Percentiles rank a stretch among this genome's conserved stretches.
phyloP scores from a whole-genome alignment of 2,113 vertebrate species.

The Polyodon spathula region DNA sequence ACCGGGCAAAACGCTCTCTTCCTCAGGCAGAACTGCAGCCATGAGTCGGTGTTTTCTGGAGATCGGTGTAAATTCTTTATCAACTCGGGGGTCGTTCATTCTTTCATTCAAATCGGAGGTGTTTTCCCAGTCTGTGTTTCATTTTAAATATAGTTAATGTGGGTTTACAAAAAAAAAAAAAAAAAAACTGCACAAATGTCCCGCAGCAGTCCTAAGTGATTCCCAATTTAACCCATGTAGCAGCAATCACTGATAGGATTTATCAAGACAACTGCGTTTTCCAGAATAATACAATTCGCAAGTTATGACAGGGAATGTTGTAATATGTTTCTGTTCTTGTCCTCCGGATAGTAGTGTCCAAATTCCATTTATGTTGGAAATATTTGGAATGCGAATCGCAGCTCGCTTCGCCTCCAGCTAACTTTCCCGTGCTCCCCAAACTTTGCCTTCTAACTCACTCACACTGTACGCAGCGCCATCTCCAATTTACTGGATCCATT shows the following conservation, averaged over 20 bases:
- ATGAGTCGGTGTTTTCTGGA: slow-evolving; percentile 83
- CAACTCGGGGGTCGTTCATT: slow-evolving; percentile 51
- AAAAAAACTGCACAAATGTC: slow-evolving; percentile 24
- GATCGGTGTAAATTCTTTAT: slow-evolving; percentile 54
- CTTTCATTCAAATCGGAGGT: slow-evolving; percentile 29
- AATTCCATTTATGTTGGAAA: slow-evolving; percentile 26
- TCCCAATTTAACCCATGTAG: slow-evolving; percentile 27
- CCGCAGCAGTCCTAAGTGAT: slow-evolving; percentile 12
- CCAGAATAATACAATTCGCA: slow-evolving; percentile 20
- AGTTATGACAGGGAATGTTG: slow-evolving; percentile 14
- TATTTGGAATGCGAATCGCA: slow-evolving; percentile 21
- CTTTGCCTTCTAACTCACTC: slow-evolving; percentile 55
- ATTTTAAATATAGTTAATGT: slow-evolving; percentile 21
- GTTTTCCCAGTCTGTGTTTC: slow-evolving; percentile 32
- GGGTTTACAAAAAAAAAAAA: slow-evolving; percentile 26
- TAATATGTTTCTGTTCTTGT: slow-evolving; percentile 15
- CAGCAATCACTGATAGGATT: slow-evolving; percentile 22
- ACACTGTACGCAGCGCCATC: slow-evolving; percentile 61
- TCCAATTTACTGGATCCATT: slow-evolving; percentile 41
- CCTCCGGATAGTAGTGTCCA: slow-evolving; percentile 27
- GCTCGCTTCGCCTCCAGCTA: slow-evolving; percentile 42
- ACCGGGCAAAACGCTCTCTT: slow-evolving; percentile 45
- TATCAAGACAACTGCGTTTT: slow-evolving; percentile 11
- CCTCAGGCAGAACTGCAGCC: slow-evolving; percentile 62
- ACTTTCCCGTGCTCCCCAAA: slow-evolving; percentile 56